phyloP scores from a whole-genome alignment of 2,888 invertebrate genomes.

The Petrolisthes manimaculis region DNA sequence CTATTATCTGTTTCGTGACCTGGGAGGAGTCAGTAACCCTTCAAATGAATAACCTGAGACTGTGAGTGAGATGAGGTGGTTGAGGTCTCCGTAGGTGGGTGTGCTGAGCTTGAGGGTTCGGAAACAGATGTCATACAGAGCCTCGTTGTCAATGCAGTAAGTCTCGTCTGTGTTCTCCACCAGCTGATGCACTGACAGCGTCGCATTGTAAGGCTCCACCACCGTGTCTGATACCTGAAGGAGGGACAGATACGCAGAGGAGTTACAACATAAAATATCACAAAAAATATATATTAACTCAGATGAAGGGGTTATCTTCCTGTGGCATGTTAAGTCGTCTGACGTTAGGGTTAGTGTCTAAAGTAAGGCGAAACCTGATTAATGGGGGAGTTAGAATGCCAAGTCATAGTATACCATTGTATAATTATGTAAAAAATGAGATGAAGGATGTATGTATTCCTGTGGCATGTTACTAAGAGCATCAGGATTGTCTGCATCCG shows the following conservation, averaged over 20 bases:
- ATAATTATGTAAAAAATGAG: too few relatives aligned
- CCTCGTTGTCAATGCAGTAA: constrained; percentile 74
- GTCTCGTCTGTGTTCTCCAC: constrained; percentile 73
- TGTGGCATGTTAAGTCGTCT: too few relatives aligned
- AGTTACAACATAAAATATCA: not conserved
- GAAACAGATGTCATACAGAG: constrained; percentile 74
- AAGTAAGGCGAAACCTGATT: not conserved
- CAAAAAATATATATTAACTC: not conserved
- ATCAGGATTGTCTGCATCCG: too few relatives aligned
- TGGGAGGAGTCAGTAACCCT: too few relatives aligned
- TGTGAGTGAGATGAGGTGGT: constrained; percentile 70
- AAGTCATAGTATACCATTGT: too few relatives aligned
- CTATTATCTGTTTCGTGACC: too few relatives aligned
- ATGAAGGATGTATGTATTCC: too few relatives aligned
- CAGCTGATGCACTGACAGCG: constrained; percentile 71
- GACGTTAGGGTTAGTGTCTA: not conserved
- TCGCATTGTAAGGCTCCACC: constrained; percentile 72
- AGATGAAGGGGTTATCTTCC: too few relatives aligned
- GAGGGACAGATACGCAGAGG: not conserved
- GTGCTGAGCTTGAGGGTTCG: constrained; percentile 73
- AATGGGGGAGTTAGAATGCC: too few relatives aligned
- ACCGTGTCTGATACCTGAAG: constrained; percentile 75
- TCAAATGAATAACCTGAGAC: constrained; percentile 69
- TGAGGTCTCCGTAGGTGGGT: constrained; percentile 73
- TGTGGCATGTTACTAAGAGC: too few relatives aligned